A percentile compares a stretch with the other conserved stretches of the same genome.
These are phyloP conservation scores for Monoplex corrugatus DNA, from an alignment of 2,888 invertebrate species.

Conservation along the genomic window DNA sequence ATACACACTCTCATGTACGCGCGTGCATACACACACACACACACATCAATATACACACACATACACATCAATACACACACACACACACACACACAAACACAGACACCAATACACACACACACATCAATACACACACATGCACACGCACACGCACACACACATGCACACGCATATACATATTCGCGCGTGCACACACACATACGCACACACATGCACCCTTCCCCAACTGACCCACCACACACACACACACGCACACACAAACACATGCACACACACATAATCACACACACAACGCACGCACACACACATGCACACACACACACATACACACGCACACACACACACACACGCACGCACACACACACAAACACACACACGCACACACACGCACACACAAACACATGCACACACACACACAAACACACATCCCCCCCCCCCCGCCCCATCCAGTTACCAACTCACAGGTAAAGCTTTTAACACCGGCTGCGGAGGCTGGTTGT, in stretches of 20 bases:
- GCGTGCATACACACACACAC: neutral
- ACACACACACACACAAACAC: too few species aligned
- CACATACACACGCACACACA: neutral
- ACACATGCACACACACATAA: neutral
- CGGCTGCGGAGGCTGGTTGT: neutral
- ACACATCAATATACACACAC: too few species aligned
- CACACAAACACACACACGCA: neutral
- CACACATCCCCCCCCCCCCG: too few species aligned
- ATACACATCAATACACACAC: too few species aligned
- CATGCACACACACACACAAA: too few species aligned
- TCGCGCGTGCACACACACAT: neutral
- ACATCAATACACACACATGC: conserved; percentile 16
- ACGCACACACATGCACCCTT: neutral
- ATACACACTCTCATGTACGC: neutral
- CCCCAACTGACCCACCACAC: neutral
- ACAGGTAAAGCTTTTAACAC: neutral
- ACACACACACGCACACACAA: neutral
- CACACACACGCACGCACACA: neutral
- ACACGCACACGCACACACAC: neutral
- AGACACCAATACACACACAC: too few species aligned
- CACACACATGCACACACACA: neutral
- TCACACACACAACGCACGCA: neutral
- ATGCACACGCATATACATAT: neutral
- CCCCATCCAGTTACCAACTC: neutral
- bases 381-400: neutral